A percentile compares a stretch with the other conserved stretches of the same genome.
These are phyloP conservation scores for Uromys caudimaculatus DNA, from an alignment of 2,797 vertebrate species.

Conservation along the genomic window DNA sequence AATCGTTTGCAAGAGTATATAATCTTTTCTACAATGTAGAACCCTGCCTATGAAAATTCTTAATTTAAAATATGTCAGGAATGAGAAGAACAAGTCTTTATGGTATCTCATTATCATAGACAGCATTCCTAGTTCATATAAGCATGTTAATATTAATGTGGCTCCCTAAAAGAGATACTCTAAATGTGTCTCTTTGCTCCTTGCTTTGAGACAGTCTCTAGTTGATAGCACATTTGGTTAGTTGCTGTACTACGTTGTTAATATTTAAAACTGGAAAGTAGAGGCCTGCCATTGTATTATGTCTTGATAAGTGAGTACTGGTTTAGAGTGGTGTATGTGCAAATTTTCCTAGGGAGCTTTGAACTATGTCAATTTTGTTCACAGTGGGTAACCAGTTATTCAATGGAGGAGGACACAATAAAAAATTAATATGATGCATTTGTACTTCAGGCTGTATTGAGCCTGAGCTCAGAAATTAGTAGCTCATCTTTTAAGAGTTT, in stretches of 20 bases:
- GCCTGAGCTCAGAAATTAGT: background rate
- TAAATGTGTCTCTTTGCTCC: background rate
- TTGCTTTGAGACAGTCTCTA: constrained; percentile 26
- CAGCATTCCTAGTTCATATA: constrained; percentile 1
- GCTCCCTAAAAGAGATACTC: constrained; percentile 5
- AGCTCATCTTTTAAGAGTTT: background rate
- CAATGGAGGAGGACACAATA: background rate
- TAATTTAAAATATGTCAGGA: background rate
- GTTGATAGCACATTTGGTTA: constrained; percentile 4
- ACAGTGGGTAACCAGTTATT: background rate
- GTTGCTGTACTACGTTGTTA: background rate
- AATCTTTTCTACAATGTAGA: background rate
- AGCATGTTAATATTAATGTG: background rate
- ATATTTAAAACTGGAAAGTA: constrained; percentile 13
- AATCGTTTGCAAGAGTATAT: background rate
- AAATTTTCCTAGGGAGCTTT: background rate
- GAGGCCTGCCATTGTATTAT: too few relatives aligned
- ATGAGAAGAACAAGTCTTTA: background rate
- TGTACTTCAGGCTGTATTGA: background rate
- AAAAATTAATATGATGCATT: constrained; percentile 12
- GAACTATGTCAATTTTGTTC: background rate
- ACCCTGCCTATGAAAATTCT: background rate
- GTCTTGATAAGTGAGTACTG: background rate
- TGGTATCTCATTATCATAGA: background rate
- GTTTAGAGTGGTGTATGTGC: background rate